Evolutionary conservation across 2,113 vertebrate genomes (phyloP).

Genomic region (Agapornis roseicollis): DNA sequence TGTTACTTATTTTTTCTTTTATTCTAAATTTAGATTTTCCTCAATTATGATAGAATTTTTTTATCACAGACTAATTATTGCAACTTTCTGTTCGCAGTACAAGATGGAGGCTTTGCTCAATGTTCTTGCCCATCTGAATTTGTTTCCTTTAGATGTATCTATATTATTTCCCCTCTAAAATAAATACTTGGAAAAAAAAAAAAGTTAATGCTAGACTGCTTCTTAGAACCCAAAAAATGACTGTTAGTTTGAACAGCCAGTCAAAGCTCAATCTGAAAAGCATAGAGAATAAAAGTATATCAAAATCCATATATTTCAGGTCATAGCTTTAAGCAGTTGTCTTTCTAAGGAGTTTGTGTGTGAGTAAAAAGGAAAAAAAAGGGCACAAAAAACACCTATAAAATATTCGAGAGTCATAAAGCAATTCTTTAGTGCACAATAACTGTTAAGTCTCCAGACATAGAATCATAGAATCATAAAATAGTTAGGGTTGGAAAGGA

Average conservation of each 20-base stretch:
- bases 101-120: neutral
- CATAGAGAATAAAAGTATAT: neutral
- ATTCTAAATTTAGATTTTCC: neutral
- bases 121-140: neutral
- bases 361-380: neutral
- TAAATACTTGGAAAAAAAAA: neutral
- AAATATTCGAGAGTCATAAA: conserved; percentile 53
- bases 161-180: neutral
- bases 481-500: no score
- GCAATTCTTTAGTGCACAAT: conserved; percentile 45
- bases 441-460: conserved; percentile 43
- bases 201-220: neutral
- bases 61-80: neutral
- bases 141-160: neutral
- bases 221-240: neutral
- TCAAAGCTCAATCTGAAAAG: neutral
- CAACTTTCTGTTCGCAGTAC: neutral
- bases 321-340: conserved; percentile 10
- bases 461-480: no score
- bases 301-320: conserved; percentile 18
- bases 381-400: neutral
- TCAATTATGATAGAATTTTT: neutral
- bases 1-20: neutral
- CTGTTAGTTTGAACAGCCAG: neutral
- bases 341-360: conserved; percentile 10